These are phyloP conservation scores for Petromus typicus DNA, from an alignment of 2,113 vertebrate genomes.

Conservation along the genomic window DNA sequence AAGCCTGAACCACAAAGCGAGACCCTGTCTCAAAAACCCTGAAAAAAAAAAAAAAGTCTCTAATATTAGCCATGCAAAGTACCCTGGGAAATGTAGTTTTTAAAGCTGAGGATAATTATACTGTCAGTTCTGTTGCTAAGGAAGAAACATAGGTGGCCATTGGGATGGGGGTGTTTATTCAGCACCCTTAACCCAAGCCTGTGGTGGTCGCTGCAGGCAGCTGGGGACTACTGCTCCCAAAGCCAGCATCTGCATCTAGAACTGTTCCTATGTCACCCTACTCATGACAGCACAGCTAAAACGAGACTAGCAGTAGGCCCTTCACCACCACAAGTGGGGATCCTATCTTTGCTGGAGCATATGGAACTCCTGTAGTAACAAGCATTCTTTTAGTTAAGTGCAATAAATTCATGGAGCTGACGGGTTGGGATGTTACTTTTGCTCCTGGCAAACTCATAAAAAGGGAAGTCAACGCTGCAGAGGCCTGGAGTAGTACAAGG, in stretches of 20 bases:
- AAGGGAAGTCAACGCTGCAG: constrained; percentile 8
- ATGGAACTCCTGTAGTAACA: constrained; percentile 4
- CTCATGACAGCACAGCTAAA: not conserved
- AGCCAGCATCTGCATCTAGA: not conserved
- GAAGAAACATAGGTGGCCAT: not conserved
- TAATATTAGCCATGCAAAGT: not conserved
- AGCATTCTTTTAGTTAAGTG: constrained; percentile 25
- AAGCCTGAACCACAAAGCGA: too few relatives aligned
- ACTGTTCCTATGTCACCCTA: not conserved
- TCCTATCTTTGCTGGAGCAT: not conserved
- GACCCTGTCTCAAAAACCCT: too few relatives aligned
- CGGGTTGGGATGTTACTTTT: constrained; percentile 24
- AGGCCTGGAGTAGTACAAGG: constrained; percentile 7
- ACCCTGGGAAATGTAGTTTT: constrained; percentile 6
- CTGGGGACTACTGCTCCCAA: not conserved
- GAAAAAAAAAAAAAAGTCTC: too few relatives aligned
- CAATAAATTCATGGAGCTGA: constrained; percentile 32
- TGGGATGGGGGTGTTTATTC: not conserved
- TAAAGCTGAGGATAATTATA: not conserved
- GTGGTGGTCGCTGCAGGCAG: not conserved
- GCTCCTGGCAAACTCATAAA: constrained; percentile 6
- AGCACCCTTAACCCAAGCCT: not conserved
- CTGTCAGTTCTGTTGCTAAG: not conserved
- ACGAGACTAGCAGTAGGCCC: not conserved
- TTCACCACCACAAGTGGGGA: not conserved